These are phyloP conservation scores for Drosophila diplacantha DNA, from an alignment of 2,888 invertebrate species.

Conservation along the genomic window DNA sequence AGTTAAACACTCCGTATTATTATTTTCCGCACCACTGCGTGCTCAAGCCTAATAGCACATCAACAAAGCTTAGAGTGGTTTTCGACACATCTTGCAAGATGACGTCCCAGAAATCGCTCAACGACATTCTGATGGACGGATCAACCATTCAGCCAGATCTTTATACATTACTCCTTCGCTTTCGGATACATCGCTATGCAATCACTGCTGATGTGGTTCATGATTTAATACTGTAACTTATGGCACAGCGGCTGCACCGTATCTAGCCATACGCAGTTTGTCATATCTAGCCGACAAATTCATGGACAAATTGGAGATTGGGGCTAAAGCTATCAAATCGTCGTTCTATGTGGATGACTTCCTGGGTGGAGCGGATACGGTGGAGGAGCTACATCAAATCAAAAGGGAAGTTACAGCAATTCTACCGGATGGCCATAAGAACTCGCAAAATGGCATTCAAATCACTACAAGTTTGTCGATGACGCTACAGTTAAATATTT, in stretches of 20 bases:
- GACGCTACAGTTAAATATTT: background rate
- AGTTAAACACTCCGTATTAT: slow-evolving; percentile 1
- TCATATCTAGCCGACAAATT: no score
- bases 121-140: background rate
- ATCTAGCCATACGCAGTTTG: no score
- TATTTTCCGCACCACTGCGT: slow-evolving; percentile 3
- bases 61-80: background rate
- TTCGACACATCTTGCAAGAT: background rate
- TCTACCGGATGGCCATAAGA: background rate
- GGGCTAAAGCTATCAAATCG: background rate
- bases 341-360: background rate
- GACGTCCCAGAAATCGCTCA: background rate
- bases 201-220: background rate
- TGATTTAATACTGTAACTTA: no score
- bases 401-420: background rate
- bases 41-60: background rate
- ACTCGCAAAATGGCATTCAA: no score
- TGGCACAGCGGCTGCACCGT: no score
- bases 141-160: background rate
- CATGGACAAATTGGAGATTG: background rate
- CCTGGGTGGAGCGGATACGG: background rate
- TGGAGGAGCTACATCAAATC: background rate
- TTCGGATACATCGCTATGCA: background rate
- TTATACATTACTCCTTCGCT: background rate
- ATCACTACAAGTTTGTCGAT: background rate